Percentiles rank a stretch among this genome's conserved stretches.
phyloP scores from a whole-genome alignment of 1,140 invertebrate species.

The Phortica variegata region DNA sequence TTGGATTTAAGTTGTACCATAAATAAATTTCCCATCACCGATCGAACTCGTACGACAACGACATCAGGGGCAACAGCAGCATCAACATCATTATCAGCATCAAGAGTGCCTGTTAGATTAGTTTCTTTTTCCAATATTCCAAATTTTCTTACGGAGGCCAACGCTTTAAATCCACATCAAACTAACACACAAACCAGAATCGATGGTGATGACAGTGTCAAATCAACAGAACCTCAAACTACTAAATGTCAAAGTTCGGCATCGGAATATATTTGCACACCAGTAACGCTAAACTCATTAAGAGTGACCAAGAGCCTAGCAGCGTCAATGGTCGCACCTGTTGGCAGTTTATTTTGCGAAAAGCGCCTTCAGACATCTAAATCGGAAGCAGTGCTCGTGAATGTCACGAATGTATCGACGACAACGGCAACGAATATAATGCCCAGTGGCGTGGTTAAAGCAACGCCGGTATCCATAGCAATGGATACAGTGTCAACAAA shows the following conservation, averaged over 20 bases:
- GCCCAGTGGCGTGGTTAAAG: background rate
- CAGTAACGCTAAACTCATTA: conserved; percentile 4
- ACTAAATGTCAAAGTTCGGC: too few species aligned
- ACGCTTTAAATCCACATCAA: too few species aligned
- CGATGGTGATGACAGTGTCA: background rate
- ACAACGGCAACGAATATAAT: background rate
- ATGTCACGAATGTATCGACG: background rate
- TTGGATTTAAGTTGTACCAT: conserved; percentile 54
- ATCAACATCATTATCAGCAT: background rate
- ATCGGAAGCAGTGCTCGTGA: conserved; percentile 39
- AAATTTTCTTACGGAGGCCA: conserved; percentile 3
- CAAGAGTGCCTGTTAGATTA: background rate
- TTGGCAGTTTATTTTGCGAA: conserved; percentile 49
- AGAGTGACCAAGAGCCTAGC: conserved; percentile 44
- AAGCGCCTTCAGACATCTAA: conserved; percentile 49
- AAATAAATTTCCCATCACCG: conserved; percentile 56
- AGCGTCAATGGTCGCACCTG: conserved; percentile 38
- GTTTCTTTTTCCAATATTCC: conserved; percentile 4
- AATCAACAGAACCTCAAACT: too few species aligned
- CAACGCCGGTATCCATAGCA: background rate
- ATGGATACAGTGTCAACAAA: background rate
- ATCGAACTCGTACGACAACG: conserved; percentile 30
- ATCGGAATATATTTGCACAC: too few species aligned
- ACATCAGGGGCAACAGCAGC: background rate
- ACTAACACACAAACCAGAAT: too few species aligned